Evolutionary conservation across 2,888 invertebrate species (phyloP).

Genomic region (Keiferia lycopersicella): DNA sequence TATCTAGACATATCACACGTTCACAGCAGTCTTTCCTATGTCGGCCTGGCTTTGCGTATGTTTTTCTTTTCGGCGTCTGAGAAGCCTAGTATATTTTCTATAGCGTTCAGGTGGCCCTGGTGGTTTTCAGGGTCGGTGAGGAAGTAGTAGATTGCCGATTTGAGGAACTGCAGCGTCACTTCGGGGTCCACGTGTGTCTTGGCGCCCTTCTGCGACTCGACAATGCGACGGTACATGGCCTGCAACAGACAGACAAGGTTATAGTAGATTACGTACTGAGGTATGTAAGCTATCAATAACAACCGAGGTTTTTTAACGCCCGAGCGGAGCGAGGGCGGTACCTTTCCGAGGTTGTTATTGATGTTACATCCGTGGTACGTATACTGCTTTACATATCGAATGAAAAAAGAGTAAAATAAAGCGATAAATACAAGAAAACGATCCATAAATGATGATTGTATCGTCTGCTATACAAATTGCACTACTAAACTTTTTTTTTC

Average conservation of each 20-base stretch:
- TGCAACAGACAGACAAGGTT: constrained; percentile 65
- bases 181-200: constrained; percentile 92
- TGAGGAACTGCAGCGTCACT: constrained; percentile 94
- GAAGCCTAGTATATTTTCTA: constrained; percentile 95
- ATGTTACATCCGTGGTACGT: too few species aligned
- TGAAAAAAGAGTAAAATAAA: too few species aligned
- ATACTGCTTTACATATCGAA: too few species aligned
- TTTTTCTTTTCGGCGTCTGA: constrained; percentile 90
- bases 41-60: constrained; percentile 86
- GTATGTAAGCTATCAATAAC: too few species aligned
- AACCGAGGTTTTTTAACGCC: too few species aligned
- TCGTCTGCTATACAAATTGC: too few species aligned
- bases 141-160: constrained; percentile 96
- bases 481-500: too few species aligned
- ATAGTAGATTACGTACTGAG: too few species aligned
- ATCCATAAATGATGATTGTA: too few species aligned
- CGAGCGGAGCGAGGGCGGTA: too few species aligned
- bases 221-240: constrained; percentile 92
- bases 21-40: constrained; percentile 67
- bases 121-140: constrained; percentile 94
- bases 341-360: too few species aligned
- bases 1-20: constrained; percentile 63
- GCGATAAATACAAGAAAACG: too few species aligned
- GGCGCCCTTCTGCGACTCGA: constrained; percentile 87
- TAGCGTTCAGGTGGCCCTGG: constrained; percentile 93